Base-by-base conservation (phyloP, 2,888 invertebrate genomes). In the Norana najaformis region DNA sequence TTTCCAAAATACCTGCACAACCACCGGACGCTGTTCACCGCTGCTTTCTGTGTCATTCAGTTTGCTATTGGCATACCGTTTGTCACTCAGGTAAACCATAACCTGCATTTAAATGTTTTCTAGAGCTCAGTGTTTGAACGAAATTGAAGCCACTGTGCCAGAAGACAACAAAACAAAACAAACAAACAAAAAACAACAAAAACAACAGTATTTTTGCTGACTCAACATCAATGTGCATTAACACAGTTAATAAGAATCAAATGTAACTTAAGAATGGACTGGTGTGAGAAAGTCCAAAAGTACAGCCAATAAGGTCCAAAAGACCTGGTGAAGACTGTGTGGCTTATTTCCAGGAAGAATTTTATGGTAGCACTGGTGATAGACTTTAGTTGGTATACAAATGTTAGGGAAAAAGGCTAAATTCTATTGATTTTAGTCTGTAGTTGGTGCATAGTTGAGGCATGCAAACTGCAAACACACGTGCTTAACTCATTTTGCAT, bases 21-120 rank as follows among this genome's bases (percentile, higher is more conserved):
- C 36, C 95, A 96, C 90, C 97, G 97, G 93, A 95, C 95, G 88
- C 91, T 95, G 0, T 96, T 97, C 39, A 96, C 96, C 0, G 94
- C 96, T 1, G 39, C 95, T 0, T 95, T 96, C 0, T 96, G 97
- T 92, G 90, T 96, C 30, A 88, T 96, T 0, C 96, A 97, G 93
- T 97, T 96, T 93, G 92, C 95, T 20, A 93, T 96, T 6, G 97
- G 97, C 2, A 95, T 96, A 69, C 95, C 96, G 82, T 97, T 96
- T 94, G 96, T 96, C 88, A 97, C 97, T 69, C 96, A 96, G 95
- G 92, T 92, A 88, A 34, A 88, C 41, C 16, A 37, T 36, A 89
- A 23, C 14, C n/a, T 35, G 20, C 4, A 69, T 11, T 69, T 69
- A n/a, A 69, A n/a, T 13, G 13, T 69, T 69, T 69, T 69, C 1